phyloP scores from a whole-genome alignment of 1,140 invertebrate genomes.

The Temnothorax longispinosus region DNA sequence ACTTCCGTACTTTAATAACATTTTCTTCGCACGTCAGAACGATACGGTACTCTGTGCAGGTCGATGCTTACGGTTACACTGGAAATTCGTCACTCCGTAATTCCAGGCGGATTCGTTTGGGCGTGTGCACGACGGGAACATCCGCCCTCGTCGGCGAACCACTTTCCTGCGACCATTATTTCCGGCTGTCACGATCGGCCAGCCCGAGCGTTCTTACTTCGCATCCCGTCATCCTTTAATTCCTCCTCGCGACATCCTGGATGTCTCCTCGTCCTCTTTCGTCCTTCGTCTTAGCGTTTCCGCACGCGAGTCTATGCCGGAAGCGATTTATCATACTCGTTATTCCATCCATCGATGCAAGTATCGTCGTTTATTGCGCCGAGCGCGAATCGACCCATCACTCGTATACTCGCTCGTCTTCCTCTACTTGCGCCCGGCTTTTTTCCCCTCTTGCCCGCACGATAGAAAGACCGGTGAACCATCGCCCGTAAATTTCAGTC shows the following conservation, averaged over 20 bases:
- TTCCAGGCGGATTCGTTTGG: conserved; percentile 45
- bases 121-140: conserved; percentile 51
- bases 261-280: not conserved
- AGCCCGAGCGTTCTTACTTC: conserved; percentile 52
- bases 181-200: conserved; percentile 55
- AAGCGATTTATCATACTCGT: conserved; percentile 55
- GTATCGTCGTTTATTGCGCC: conserved; percentile 11
- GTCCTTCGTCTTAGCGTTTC: conserved; percentile 29
- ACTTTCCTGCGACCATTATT: conserved; percentile 59
- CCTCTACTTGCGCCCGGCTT: no score
- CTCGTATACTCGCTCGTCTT: not conserved
- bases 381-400: conserved; percentile 3
- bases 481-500: conserved; percentile 49
- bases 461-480: conserved; percentile 2
- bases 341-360: conserved; percentile 54
- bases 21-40: not conserved
- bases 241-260: not conserved
- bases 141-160: conserved; percentile 50
- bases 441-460: not conserved
- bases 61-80: conserved; percentile 1
- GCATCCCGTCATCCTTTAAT: conserved; percentile 50
- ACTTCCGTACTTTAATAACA: conserved; percentile 13
- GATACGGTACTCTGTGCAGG: not conserved
- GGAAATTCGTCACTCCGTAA: conserved; percentile 59
- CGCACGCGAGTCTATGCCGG: conserved; percentile 3